Percentiles rank a stretch among this genome's conserved stretches.
Conservation (phyloP, 2,797 vertebrate species). For the Squalus acanthias region DNA sequence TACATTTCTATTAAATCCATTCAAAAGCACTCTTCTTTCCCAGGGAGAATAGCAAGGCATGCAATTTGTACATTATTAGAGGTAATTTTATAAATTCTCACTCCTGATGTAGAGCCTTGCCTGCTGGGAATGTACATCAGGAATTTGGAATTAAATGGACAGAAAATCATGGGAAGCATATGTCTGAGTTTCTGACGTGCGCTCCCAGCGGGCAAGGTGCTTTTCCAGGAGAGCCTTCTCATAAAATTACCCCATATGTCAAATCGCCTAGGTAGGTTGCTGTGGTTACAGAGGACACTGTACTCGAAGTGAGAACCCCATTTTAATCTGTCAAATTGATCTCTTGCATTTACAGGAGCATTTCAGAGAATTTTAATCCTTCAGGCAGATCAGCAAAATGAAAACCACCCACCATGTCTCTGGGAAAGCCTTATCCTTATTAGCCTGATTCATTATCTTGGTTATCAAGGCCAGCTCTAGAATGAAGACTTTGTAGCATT, state of each 20-base stretch:
- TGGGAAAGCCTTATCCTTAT: background rate
- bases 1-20: background rate
- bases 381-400: background rate
- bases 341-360: no score
- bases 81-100: constrained; percentile 15
- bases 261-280: background rate
- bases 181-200: background rate
- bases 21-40: background rate
- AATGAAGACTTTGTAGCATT: background rate
- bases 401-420: background rate
- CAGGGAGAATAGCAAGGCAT: constrained; percentile 4
- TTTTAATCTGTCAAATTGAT: background rate
- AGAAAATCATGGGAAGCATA: background rate
- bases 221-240: background rate
- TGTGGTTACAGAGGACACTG: background rate
- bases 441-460: background rate
- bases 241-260: background rate
- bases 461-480: background rate
- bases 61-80: constrained; percentile 10
- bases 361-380: background rate
- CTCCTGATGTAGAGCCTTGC: background rate
- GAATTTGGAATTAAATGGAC: background rate
- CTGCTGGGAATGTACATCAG: background rate
- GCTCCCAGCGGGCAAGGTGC: background rate
- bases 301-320: background rate